Base-by-base conservation (phyloP, 2,113 vertebrate species). In the Ammospiza nelsoni region DNA sequence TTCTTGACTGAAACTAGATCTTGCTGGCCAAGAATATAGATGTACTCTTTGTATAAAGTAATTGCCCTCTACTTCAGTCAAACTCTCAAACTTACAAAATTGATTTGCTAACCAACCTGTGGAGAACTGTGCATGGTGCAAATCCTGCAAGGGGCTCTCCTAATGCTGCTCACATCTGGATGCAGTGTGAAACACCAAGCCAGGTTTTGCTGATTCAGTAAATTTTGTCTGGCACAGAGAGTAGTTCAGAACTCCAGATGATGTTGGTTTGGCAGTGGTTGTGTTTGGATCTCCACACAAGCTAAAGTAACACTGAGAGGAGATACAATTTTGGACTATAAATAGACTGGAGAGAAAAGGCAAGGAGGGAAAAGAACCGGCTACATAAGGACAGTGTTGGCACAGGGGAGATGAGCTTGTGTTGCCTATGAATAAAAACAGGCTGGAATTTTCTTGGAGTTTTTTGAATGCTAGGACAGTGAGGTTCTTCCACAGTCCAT, bases 101-200 rank as follows among this genome's bases (percentile, higher is more conserved):
- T 57, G 6, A 58, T 83, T 83, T 58, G 11, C 24, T 69, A 62
- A 68, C 51, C 63, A 73, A 2, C 22, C n/a, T 41, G 11, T 23
- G 35, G 35, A 75, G 48, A 87, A 11, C 23, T 37, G 44, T 35
- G 46, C 41, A 37, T 28, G 58, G 14, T 33, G 31, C 15, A 82
- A 69, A 85, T 52, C 31, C 61, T 89, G 11, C 33, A 58, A 22
- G 12, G 54, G 17, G 31, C 35, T 77, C 19, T 77, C 58, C 15
- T 46, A 65, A 59, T 1, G 11, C 69, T 82, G 66, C 25, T 91
- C 31, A 49, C 13, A 49, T 41, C 37, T 58, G 77, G 52, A 81
- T 57, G 58, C 25, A 66, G 28, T 0, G 0, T 46, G 84, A 62
- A 74, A 59, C 12, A 41, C 19, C 25, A 12, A 4, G 1, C 11